A percentile compares a stretch with the other conserved stretches of the same genome.
Evolutionary conservation across 2,888 invertebrate genomes (phyloP).

Genomic region (Drosophila merina): DNA sequence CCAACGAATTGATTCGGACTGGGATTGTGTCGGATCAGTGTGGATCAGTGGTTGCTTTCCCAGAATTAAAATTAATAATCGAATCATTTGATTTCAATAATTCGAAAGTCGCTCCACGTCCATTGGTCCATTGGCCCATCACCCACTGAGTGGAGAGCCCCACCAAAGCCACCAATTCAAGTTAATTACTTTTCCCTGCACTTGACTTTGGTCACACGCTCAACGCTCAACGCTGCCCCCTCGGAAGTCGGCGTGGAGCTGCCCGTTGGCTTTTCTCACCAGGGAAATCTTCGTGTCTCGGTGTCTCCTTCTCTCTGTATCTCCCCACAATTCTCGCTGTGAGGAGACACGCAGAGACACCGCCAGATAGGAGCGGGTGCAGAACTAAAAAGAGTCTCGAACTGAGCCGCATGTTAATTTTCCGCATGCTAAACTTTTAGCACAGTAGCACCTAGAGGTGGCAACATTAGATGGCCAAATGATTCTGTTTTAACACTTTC

Average conservation of each 20-base stretch:
- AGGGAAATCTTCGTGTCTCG: conserved; percentile 70
- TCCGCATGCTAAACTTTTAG: conserved; percentile 80
- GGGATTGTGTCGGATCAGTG: conserved; percentile 32
- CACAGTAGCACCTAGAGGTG: conserved; percentile 67
- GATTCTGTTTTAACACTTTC: too few species aligned
- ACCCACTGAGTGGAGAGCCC: conserved; percentile 3
- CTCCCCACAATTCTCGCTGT: conserved; percentile 18
- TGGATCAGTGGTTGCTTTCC: conserved; percentile 33
- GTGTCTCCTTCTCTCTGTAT: conserved; percentile 18
- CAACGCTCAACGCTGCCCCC: conserved; percentile 71
- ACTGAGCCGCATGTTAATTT: conserved; percentile 75
- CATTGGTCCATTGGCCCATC: not conserved
- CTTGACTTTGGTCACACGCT: conserved; percentile 79
- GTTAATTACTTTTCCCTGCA: conserved; percentile 79
- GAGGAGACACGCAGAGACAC: conserved; percentile 65
- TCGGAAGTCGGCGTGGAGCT: conserved; percentile 19
- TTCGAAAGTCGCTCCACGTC: conserved; percentile 65
- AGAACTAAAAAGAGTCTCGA: conserved; percentile 18
- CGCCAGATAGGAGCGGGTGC: conserved; percentile 10
- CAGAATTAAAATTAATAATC: conserved; percentile 50
- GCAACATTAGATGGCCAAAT: not conserved
- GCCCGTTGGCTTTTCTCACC: conserved; percentile 76
- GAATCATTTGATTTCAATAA: conserved; percentile 73
- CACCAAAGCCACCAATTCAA: conserved; percentile 55
- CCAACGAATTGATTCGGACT: conserved; percentile 71